Conservation (phyloP, 2,113 vertebrate genomes). For the Crotalus helleri region DNA sequence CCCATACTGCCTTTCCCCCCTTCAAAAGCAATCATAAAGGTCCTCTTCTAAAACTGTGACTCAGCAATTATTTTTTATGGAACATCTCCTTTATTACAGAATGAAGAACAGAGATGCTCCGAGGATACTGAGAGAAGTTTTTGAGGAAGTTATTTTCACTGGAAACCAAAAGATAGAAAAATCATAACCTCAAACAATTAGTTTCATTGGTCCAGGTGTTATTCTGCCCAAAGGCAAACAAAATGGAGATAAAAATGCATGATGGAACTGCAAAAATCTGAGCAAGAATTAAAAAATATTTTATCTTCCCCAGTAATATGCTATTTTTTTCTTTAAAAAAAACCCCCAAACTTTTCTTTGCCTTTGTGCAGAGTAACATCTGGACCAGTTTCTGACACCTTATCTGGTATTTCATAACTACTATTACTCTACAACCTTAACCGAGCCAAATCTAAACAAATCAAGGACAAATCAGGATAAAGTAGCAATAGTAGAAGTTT, state of each 20-base stretch:
- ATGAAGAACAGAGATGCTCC: not conserved
- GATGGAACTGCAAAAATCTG: not conserved
- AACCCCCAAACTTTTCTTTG: no score
- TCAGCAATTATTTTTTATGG: constrained; percentile 2
- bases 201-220: not conserved
- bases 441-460: not conserved
- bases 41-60: not conserved
- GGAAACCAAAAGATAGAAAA: not conserved
- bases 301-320: not conserved
- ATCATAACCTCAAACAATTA: not conserved
- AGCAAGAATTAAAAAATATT: not conserved
- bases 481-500: not conserved
- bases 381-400: not conserved
- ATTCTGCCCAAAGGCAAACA: not conserved
- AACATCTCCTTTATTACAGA: not conserved
- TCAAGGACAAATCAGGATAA: not conserved
- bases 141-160: not conserved
- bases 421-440: not conserved
- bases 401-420: not conserved
- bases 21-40: no score
- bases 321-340: not conserved
- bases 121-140: not conserved
- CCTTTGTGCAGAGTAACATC: not conserved
- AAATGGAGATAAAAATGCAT: not conserved
- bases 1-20: not conserved